These are phyloP conservation scores for Protosalanx chinensis DNA, from an alignment of 2,797 vertebrate genomes.

Conservation along the genomic window DNA sequence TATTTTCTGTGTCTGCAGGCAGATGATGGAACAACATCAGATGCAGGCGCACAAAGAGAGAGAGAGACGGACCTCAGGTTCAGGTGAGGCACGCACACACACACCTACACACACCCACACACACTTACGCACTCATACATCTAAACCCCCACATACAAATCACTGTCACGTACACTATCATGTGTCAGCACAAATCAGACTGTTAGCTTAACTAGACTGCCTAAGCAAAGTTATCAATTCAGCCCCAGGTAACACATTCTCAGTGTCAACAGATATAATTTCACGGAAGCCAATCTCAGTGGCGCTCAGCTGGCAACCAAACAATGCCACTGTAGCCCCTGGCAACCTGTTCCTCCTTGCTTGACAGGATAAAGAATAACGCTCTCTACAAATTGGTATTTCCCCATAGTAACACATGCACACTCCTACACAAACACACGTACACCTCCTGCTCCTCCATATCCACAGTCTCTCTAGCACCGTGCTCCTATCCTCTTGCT, in stretches of 20 bases:
- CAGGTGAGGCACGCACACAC: conserved; percentile 75
- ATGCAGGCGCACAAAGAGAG: conserved; percentile 90
- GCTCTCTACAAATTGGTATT: not conserved
- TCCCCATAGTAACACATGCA: not conserved
- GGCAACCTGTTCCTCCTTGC: not conserved
- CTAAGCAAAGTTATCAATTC: conserved; percentile 3
- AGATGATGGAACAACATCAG: conserved; percentile 93
- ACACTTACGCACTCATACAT: not conserved
- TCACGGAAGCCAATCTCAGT: conserved; percentile 1
- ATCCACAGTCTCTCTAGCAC: conserved; percentile 54
- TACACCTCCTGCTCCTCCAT: conserved; percentile 48
- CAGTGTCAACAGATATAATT: conserved; percentile 44
- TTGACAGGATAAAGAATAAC: not conserved
- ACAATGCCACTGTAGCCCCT: conserved; percentile 15
- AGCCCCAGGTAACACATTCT: conserved; percentile 1
- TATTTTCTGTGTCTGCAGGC: conserved; percentile 68
- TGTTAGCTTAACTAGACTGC: conserved; percentile 36
- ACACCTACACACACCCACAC: not conserved
- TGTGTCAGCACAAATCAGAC: conserved; percentile 22
- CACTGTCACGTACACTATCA: conserved; percentile 6
- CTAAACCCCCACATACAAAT: not conserved
- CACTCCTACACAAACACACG: conserved; percentile 38
- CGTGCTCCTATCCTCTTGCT: conserved; percentile 63
- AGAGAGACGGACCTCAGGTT: conserved; percentile 90
- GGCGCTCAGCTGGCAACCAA: conserved; percentile 37